Evolutionary conservation across 1,140 invertebrate species (phyloP), one percentile per base, ranked within the genome.

Genomic region (Pantala flavescens): DNA sequence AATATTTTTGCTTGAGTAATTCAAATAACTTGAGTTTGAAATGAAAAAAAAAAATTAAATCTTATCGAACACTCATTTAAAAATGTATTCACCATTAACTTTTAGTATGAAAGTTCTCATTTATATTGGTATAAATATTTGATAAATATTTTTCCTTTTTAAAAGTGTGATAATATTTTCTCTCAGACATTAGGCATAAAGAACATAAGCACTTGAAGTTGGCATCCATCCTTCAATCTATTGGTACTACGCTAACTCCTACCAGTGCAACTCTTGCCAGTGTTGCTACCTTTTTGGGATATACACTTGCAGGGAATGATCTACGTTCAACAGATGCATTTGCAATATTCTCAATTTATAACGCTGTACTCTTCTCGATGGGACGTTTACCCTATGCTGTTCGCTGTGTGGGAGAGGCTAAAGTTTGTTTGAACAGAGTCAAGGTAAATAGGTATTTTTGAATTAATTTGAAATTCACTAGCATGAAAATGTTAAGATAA

Each of bases 271-370:
- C 88, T 63, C 83, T 90, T 71, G 84, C 88, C 0, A 84, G 86
- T 7, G 87, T 90, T 73, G 80, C 88, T 55, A 90, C 88, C 1
- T 89, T 91, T 77, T 80, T 90, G 21, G 82, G 84, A n/a, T 86
- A 90, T 76, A 84, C 89, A n/a, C 79, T 83, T 21, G 81, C 84
- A 24, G 88, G 88, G 43, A 81, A 85, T 80, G 85, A 86, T 80
- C 83, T 91, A 73, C 49, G 75, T 43, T 49, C 77, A 1, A 36
- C 78, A 9, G 76, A 75, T 71, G 76, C 76, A 0, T 78, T 76
- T 63, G 75, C 75, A 0, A 75, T 78, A 63, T 78, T 77, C 71
- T 78, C 78, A 2, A 76, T 78, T 19, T 78, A 77, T 73, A 74
- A 76, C 10, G 75, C 78, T 0, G 74, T 78, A 71, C 76, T 76